Conservation (phyloP, 2,113 vertebrate genomes). For the Vidua macroura region DNA sequence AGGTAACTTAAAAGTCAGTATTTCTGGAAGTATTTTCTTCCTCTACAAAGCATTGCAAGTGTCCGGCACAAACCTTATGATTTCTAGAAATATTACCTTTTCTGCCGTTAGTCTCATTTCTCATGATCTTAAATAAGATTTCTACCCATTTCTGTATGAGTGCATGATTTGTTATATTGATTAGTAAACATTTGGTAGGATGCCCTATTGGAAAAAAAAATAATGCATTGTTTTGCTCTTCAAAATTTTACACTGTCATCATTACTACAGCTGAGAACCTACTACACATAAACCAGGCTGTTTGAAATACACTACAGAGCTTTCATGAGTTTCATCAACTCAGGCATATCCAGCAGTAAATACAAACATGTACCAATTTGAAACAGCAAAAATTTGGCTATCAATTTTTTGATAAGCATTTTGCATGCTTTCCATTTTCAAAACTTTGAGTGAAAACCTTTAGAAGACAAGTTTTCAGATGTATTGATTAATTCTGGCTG, state of each 20-base stretch:
- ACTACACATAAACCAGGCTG: fast-evolving
- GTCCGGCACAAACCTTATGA: background rate
- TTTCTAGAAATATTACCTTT: background rate
- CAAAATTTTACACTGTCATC: background rate
- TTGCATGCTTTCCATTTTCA: background rate
- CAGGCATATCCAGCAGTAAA: background rate
- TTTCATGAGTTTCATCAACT: background rate
- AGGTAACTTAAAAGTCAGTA: background rate
- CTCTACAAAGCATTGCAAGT: background rate
- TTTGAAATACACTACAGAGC: background rate
- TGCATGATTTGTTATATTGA: background rate
- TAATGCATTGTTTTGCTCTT: background rate
- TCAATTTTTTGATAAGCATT: background rate
- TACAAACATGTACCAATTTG: background rate
- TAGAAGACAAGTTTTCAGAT: background rate
- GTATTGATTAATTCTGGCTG: background rate
- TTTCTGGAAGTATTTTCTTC: background rate
- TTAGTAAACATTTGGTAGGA: background rate
- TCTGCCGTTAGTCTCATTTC: background rate
- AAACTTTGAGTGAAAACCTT: background rate
- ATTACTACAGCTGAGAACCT: background rate
- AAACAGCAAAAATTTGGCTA: background rate
- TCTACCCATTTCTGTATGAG: background rate
- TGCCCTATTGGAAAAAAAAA: background rate
- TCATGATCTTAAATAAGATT: background rate